Evolutionary conservation across 2,888 invertebrate species (phyloP).

Genomic region (Nymphalis urticae): DNA sequence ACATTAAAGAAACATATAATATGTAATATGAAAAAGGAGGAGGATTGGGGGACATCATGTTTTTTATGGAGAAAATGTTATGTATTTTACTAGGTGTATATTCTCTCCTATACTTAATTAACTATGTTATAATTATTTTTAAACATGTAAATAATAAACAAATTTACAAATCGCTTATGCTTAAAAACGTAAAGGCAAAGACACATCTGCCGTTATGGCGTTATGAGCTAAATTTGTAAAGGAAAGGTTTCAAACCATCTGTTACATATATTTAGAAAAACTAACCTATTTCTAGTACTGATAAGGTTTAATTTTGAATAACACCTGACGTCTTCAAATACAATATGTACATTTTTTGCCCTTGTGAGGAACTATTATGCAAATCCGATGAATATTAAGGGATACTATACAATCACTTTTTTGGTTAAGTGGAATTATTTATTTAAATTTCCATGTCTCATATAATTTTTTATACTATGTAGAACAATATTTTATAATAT

Average conservation of each 20-base stretch:
- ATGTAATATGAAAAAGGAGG: no score
- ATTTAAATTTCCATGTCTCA: background rate
- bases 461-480: no score
- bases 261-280: slow-evolving; percentile 10
- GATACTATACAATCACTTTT: background rate
- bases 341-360: slow-evolving; percentile 3
- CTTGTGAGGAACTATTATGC: slow-evolving; percentile 10
- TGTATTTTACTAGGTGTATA: no score
- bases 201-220: slow-evolving; percentile 31
- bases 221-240: slow-evolving; percentile 30
- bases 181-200: slow-evolving; percentile 8
- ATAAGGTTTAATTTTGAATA: slow-evolving; percentile 14
- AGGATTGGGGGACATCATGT: no score
- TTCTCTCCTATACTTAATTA: no score
- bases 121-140: no score
- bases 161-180: background rate
- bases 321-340: background rate
- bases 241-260: slow-evolving; percentile 25
- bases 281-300: background rate
- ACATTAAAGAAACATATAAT: no score
- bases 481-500: background rate
- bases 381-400: slow-evolving; percentile 17
- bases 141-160: background rate
- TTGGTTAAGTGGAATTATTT: slow-evolving; percentile 2
- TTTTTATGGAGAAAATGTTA: no score